Percentiles rank a stretch among this genome's conserved stretches.
Conservation (phyloP, 2,888 invertebrate species). For the Rhamnusium bicolor region DNA sequence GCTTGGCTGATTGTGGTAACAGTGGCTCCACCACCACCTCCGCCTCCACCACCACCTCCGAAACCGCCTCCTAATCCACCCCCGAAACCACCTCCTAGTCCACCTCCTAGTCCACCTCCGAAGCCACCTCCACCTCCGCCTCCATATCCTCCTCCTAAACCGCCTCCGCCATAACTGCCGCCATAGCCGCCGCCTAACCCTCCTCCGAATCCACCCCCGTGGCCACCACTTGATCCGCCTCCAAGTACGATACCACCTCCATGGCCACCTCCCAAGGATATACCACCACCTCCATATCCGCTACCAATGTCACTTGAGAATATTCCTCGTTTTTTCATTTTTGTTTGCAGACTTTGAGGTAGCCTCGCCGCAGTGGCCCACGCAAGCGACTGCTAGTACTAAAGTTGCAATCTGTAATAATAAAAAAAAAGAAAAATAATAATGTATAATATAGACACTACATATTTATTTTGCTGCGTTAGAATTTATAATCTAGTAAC, state of each 20-base stretch:
- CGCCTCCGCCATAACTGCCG: conserved; percentile 28
- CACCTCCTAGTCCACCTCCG: conserved; percentile 44
- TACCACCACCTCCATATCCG: conserved; percentile 47
- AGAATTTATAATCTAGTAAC: too few species aligned
- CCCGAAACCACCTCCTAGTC: conserved; percentile 39
- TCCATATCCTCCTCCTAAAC: conserved; percentile 34
- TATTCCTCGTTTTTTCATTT: conserved; percentile 61
- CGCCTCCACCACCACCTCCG: conserved; percentile 39
- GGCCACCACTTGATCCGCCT: conserved; percentile 44
- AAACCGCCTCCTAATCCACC: conserved; percentile 35
- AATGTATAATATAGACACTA: too few species aligned
- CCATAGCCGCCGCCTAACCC: conserved; percentile 39
- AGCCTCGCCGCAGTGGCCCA: conserved; percentile 59
- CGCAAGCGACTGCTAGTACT: conserved; percentile 60
- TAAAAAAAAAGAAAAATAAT: background rate
- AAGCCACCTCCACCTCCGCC: conserved; percentile 45
- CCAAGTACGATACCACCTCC: conserved; percentile 33
- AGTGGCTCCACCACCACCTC: conserved; percentile 64
- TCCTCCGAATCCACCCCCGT: conserved; percentile 48
- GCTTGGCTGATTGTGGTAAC: conserved; percentile 65
- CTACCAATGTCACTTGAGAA: conserved; percentile 56
- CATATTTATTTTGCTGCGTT: too few species aligned
- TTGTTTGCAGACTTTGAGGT: conserved; percentile 50
- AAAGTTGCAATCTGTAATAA: conserved; percentile 53
- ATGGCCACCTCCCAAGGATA: conserved; percentile 40